phyloP scores from a whole-genome alignment of 2,797 vertebrate species.

The Urophycis tenuis region DNA sequence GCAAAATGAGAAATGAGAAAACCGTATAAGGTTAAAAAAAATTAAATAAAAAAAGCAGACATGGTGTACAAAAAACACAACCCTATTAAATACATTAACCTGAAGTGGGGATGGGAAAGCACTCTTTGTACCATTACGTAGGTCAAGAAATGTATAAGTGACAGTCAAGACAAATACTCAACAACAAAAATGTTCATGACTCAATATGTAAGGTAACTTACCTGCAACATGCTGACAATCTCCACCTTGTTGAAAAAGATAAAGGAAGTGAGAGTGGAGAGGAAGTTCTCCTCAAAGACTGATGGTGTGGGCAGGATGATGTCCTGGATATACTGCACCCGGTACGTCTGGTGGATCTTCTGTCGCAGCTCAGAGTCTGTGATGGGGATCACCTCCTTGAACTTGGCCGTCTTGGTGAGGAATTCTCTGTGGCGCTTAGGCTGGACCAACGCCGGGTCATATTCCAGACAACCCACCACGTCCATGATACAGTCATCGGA shows the following conservation, averaged over 20 bases:
- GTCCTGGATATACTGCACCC: constrained; percentile 99
- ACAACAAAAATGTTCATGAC: background rate
- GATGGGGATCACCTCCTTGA: constrained; percentile 99
- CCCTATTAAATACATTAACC: background rate
- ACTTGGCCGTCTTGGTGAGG: constrained; percentile 98
- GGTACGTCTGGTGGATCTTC: constrained; percentile 99
- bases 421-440: constrained; percentile 95
- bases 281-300: constrained; percentile 98
- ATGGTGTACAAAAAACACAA: background rate
- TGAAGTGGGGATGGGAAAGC: background rate
- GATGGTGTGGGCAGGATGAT: constrained; percentile 98
- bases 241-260: constrained; percentile 99
- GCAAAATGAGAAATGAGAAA: background rate
- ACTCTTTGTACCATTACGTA: background rate
- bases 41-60: too few species aligned
- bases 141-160: background rate
- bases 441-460: constrained; percentile 93
- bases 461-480: constrained; percentile 97
- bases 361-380: constrained; percentile 98
- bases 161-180: background rate
- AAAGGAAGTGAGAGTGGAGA: constrained; percentile 97
- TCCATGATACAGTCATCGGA: constrained; percentile 99
- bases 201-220: constrained; percentile 60
- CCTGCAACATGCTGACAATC: constrained; percentile 99
- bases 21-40: background rate